Evolutionary conservation across 2,888 invertebrate species (phyloP), one percentile per base, ranked within the genome.

Genomic region (Timema podura): DNA sequence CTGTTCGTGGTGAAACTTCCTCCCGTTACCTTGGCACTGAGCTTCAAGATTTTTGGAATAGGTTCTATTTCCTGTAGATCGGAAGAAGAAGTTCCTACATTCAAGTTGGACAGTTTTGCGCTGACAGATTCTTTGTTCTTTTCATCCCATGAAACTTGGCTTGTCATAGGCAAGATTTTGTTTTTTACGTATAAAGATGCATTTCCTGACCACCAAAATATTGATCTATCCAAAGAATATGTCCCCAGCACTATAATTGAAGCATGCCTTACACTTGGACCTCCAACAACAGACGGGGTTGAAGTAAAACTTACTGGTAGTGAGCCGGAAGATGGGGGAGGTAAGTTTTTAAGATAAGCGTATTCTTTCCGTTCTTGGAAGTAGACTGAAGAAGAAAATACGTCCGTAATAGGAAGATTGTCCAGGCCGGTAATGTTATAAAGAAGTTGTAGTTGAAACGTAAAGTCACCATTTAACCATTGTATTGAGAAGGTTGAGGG

Each of bases 401-500:
- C 48, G 5, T 65, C 69, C 1, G 65, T 48, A 7, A 69, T 65
- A 47, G 15, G n/a, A 13, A 48, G 30, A 48, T 45, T 30, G 15
- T 16, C n/a, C 11, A 15, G 48, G 13, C 13, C 44, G n/a, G 65
- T 11, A 16, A 51, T 45, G 30, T 65, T 65, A 65, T 48, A 47
- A 6, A 30, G 8, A 2, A 45, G n/a, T 6, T 11, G 48, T 1
- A 69, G n/a, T 6, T 65, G 57, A 16, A 69, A 69, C 15, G 51
- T 44, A 30, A 69, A 69, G 7, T 46, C 54, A 2, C 69, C 69
- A 44, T 69, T 69, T 5, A 69, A n/a, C 57, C 65, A 69, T 30
- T 65, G 16, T 16, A 54, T 16, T 10, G 64, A 44, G 13, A 66
- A 30, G 49, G 44, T 66, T 49, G 44, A 44, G 1, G 30, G 16